These are phyloP conservation scores for Aphrocallistes beatrix DNA, from an alignment of 37 sponge, comb jelly and placozoan genomes.

Conservation along the genomic window DNA sequence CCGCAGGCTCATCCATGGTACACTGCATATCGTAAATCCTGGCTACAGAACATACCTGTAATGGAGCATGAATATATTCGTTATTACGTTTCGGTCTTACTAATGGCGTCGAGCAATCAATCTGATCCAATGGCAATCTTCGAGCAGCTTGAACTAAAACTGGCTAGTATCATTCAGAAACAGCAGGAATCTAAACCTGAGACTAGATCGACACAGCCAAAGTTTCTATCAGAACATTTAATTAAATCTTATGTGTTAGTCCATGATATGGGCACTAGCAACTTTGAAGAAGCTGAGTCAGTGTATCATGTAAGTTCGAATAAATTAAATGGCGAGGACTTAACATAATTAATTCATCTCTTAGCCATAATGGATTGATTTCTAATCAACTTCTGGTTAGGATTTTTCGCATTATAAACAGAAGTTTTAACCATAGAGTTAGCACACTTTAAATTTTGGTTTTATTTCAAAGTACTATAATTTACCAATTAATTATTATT, in stretches of 20 bases:
- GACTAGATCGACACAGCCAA: not conserved
- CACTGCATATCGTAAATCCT: slow-evolving; percentile 65
- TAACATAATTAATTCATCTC: too few relatives aligned
- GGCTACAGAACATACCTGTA: slow-evolving; percentile 47
- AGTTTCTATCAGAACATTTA: not conserved
- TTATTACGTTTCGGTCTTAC: slow-evolving; percentile 53
- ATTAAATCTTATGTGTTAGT: not conserved
- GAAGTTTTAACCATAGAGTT: too few relatives aligned
- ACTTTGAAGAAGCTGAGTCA: not conserved
- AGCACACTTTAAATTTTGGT: too few relatives aligned
- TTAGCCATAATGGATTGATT: too few relatives aligned
- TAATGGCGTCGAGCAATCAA: slow-evolving; percentile 53
- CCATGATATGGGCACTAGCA: not conserved
- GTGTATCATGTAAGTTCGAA: not conserved
- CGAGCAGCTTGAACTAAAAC: slow-evolving; percentile 31
- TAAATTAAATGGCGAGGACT: too few relatives aligned
- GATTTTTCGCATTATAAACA: too few relatives aligned
- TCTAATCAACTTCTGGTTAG: too few relatives aligned
- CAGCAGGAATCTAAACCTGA: slow-evolving; percentile 3
- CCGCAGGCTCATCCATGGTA: slow-evolving; percentile 53
- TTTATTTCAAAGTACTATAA: too few relatives aligned
- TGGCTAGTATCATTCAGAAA: slow-evolving; percentile 10
- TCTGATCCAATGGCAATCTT: slow-evolving; percentile 49
- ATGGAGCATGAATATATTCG: slow-evolving; percentile 52
- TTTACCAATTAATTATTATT: not conserved